These are phyloP conservation scores for Gorsachius goisagi DNA, from an alignment of 2,113 vertebrate species.

Conservation along the genomic window DNA sequence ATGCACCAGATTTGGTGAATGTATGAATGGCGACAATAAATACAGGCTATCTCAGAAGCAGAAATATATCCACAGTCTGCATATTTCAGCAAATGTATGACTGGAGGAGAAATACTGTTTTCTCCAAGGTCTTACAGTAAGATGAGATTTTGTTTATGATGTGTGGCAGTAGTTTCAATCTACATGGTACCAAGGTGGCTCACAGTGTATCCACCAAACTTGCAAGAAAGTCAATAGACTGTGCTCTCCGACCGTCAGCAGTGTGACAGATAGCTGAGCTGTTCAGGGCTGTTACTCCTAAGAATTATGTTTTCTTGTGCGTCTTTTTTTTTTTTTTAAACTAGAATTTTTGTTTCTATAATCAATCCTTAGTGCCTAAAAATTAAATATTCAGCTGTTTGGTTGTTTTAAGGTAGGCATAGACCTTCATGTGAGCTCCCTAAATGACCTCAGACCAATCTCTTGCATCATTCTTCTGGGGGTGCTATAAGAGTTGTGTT, in stretches of 20 bases:
- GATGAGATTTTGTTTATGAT: background rate
- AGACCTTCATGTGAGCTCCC: background rate
- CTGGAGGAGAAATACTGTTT: background rate
- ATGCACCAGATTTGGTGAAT: background rate
- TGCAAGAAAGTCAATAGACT: background rate
- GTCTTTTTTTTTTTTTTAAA: background rate
- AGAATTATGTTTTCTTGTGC: background rate
- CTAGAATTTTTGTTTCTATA: background rate
- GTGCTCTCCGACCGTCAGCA: accelerated
- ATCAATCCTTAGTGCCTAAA: background rate
- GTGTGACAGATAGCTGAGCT: background rate
- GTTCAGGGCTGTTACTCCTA: background rate
- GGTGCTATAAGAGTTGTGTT: background rate
- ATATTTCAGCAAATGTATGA: background rate
- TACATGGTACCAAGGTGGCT: accelerated
- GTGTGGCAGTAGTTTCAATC: background rate
- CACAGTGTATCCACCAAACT: background rate
- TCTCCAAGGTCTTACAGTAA: background rate
- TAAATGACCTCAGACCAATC: background rate
- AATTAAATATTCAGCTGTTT: background rate
- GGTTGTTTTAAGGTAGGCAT: background rate
- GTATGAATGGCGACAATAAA: background rate
- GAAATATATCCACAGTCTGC: background rate
- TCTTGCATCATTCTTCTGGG: background rate
- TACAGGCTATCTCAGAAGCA: background rate